phyloP scores from a whole-genome alignment of 2,113 vertebrate genomes.

The Cygnus buccinator region DNA sequence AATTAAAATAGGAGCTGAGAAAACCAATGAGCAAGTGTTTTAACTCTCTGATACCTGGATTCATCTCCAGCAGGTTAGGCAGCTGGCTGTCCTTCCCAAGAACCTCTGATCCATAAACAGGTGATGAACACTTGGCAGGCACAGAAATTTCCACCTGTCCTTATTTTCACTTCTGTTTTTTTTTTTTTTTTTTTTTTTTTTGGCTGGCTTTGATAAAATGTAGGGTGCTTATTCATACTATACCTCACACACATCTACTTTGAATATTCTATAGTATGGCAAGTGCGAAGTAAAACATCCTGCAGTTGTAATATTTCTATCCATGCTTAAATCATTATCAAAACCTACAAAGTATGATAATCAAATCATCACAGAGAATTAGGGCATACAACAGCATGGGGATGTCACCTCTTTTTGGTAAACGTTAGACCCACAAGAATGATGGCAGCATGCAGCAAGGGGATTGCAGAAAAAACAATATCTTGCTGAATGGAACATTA shows the following conservation, averaged over 20 bases:
- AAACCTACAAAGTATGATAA: neutral
- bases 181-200: neutral
- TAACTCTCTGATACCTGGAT: constrained; percentile 84
- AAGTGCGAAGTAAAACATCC: constrained; percentile 13
- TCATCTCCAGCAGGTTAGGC: constrained; percentile 35
- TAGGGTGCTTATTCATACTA: neutral
- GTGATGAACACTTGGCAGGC: neutral
- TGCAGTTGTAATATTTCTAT: neutral
- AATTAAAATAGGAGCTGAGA: constrained; percentile 85
- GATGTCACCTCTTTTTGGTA: neutral
- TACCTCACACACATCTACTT: neutral
- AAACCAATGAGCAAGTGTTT: constrained; percentile 81
- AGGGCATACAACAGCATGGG: neutral
- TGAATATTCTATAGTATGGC: neutral
- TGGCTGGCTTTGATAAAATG: neutral
- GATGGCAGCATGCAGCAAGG: neutral
- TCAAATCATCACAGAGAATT: neutral
- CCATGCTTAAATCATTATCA: constrained; percentile 7
- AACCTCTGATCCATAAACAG: constrained; percentile 28
- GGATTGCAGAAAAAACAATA: neutral
- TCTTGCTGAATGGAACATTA: neutral
- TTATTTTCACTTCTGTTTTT: neutral
- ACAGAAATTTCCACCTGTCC: neutral
- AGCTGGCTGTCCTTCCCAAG: constrained; percentile 26
- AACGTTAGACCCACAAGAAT: neutral